Evolutionary conservation across 64 coral and sea anemone species (phyloP).

Genomic region (Orbicella faveolata): DNA sequence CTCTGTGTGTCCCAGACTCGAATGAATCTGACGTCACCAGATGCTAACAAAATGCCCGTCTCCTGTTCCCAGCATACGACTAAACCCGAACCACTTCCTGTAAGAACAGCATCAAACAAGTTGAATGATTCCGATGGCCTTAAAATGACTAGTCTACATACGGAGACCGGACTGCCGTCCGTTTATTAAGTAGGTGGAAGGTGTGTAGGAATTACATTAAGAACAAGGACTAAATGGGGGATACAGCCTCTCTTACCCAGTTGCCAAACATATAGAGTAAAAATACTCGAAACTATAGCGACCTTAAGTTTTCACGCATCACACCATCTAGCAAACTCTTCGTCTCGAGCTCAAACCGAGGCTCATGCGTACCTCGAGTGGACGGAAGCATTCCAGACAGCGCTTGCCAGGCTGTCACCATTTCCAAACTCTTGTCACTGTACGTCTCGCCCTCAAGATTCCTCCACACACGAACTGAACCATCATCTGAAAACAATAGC

Average conservation of each 20-base stretch:
- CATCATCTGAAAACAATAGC: constrained; percentile 70
- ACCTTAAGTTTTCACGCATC: too few relatives aligned
- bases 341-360: neutral
- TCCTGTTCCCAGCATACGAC: constrained; percentile 97
- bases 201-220: too few relatives aligned
- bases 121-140: too few relatives aligned
- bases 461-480: constrained; percentile 89
- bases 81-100: constrained; percentile 95
- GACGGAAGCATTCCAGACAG: constrained; percentile 95
- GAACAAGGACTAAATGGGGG: too few relatives aligned
- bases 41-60: constrained; percentile 85
- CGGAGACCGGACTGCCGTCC: too few relatives aligned
- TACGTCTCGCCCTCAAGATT: constrained; percentile 55
- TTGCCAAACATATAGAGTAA: too few relatives aligned
- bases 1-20: constrained; percentile 98
- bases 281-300: too few relatives aligned
- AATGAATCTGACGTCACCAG: constrained; percentile 92
- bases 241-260: too few relatives aligned
- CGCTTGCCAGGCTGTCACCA: constrained; percentile 97
- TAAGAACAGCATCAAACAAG: neutral
- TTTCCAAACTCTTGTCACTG: constrained; percentile 62
- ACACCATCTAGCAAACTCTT: too few relatives aligned
- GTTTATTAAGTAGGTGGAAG: too few relatives aligned
- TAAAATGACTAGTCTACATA: too few relatives aligned
- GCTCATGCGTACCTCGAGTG: constrained; percentile 70